Percentiles rank a stretch among this genome's conserved stretches.
Evolutionary conservation across 2,113 vertebrate species (phyloP).

Genomic region (Syrrhaptes paradoxus): DNA sequence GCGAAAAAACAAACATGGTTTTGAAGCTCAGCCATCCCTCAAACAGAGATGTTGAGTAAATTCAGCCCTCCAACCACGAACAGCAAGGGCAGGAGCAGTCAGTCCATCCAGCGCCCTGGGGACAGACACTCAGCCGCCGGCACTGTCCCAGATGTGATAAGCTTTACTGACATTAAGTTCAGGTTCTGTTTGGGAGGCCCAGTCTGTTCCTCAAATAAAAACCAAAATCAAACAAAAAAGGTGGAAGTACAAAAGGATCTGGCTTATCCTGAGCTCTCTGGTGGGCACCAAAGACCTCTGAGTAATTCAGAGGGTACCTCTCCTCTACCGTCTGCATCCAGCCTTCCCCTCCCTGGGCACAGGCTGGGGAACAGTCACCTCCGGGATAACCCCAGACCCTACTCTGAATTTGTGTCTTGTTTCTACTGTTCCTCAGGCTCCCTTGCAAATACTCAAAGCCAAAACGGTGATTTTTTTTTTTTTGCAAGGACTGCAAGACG

Average conservation of each 20-base stretch:
- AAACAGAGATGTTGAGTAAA: not conserved
- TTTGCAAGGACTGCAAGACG: not conserved
- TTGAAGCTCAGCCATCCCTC: not conserved
- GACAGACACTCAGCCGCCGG: not conserved
- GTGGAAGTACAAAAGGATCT: not conserved
- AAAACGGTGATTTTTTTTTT: accelerated
- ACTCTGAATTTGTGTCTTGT: not conserved
- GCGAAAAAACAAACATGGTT: accelerated
- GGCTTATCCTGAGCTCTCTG: not conserved
- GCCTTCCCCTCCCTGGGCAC: not conserved
- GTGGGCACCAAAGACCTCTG: not conserved
- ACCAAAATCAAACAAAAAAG: not conserved
- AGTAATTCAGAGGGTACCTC: not conserved
- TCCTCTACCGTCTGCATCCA: not conserved
- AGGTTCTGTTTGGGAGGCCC: not conserved
- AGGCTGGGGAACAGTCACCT: not conserved
- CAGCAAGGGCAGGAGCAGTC: not conserved
- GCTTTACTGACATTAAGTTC: not conserved
- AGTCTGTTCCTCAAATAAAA: not conserved
- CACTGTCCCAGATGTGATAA: not conserved
- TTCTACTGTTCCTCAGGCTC: not conserved
- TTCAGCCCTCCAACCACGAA: not conserved
- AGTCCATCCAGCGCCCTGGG: not conserved
- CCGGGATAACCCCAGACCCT: not conserved
- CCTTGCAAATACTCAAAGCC: not conserved